Base-by-base conservation (phyloP, 2,888 invertebrate genomes). In the Brenthis hecate region DNA sequence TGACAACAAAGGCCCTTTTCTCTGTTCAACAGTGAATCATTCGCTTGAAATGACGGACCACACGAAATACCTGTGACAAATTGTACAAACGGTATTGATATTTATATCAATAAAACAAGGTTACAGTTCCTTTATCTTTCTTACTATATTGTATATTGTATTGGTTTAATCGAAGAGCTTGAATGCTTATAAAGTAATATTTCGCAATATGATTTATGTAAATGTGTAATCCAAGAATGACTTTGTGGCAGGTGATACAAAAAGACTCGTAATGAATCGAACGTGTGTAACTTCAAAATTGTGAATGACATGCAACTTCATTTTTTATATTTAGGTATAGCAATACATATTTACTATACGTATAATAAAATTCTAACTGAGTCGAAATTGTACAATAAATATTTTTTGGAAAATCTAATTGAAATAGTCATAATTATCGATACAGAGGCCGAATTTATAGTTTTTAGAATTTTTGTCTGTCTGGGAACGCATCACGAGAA, bases 91-190 rank as follows among this genome's bases (percentile, higher is more conserved):
- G 16, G 56, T 60, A 56, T 23, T 53, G 50, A 53, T 66, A 56
- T 19, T 61, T 66, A 61, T 62, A 60, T 55, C 66, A 66, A 66
- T 47, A 66, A 23, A 50, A 54, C 54, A 54, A 74, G 75, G 76
- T 74, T 76, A 16, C n/a, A 53, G 51, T 53, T 53, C 16, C 51
- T 53, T 16, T 53, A 53, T 53, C 51, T 68, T 77, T 81, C 16
- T 36, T 63, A 54, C 53, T 11, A 54, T 50, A 13, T 11, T 36
- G 11, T 36, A 8, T 36, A 36, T 6, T 36, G 36, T 36, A 36
- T 43, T 43, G 36, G 36, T 43, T 11, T 32, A 6, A 28, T 8
- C 61, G 51, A 61, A 61, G n/a, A 23, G 14, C 6, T 19, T 61
- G 32, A 61, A 32, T 61, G 51, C 13, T 28, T 32, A 14, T 13